Conservation (phyloP, 2,113 vertebrate species). For the Carassius auratus region DNA sequence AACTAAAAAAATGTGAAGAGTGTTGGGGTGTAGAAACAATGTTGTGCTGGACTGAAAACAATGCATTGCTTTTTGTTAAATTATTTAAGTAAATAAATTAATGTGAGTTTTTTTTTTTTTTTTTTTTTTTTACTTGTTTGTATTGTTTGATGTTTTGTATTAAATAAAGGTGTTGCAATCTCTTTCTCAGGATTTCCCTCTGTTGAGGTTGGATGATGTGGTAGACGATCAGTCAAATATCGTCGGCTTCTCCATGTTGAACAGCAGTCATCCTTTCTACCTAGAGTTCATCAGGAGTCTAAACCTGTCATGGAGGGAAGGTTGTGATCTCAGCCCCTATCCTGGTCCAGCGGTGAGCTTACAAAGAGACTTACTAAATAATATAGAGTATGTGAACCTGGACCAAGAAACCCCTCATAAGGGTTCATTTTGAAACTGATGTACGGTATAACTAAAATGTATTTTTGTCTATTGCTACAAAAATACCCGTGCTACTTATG, state of each 20-base stretch:
- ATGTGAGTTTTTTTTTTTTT: too few species aligned
- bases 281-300: conserved; percentile 91
- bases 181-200: conserved; percentile 84
- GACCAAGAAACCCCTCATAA: too few species aligned
- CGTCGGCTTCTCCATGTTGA: conserved; percentile 92
- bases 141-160: neutral
- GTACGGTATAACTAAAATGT: too few species aligned
- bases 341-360: conserved; percentile 69
- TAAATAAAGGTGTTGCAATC: neutral
- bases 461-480: too few species aligned
- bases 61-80: too few species aligned
- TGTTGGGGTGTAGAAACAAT: too few species aligned
- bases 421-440: too few species aligned
- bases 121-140: too few species aligned
- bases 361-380: neutral
- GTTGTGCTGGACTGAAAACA: too few species aligned
- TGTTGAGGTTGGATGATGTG: conserved; percentile 85
- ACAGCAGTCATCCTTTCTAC: conserved; percentile 91
- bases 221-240: conserved; percentile 89
- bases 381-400: neutral
- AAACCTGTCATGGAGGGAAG: conserved; percentile 93
- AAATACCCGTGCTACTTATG: too few species aligned
- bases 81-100: too few species aligned
- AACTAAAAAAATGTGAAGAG: too few species aligned
- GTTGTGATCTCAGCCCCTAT: conserved; percentile 85